A percentile compares a stretch with the other conserved stretches of the same genome.
Evolutionary conservation across 2,113 vertebrate genomes (phyloP).

Genomic region (Rallus limicola): DNA sequence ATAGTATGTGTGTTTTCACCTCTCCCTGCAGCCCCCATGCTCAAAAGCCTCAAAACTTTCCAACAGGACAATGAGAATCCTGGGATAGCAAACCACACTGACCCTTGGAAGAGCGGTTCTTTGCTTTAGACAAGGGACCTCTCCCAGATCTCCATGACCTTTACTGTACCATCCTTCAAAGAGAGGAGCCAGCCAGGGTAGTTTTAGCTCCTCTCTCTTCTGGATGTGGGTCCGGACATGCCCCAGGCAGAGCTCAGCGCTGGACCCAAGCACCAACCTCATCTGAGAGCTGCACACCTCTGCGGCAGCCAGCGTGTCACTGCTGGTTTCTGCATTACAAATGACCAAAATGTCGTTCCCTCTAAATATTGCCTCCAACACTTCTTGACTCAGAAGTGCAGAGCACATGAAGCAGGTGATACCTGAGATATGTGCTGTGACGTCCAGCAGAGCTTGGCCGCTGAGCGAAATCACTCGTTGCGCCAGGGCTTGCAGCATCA

Average conservation of each 20-base stretch:
- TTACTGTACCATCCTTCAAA: background rate
- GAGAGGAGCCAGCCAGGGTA: background rate
- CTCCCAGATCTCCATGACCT: background rate
- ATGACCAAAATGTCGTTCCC: no score
- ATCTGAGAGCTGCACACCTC: background rate
- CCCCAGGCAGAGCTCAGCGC: background rate
- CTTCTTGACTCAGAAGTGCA: no score
- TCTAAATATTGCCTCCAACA: no score
- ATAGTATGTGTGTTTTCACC: background rate
- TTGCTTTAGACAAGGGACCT: background rate
- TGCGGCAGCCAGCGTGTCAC: background rate
- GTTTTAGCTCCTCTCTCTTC: background rate
- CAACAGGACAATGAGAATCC: background rate
- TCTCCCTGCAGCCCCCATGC: rapidly evolving
- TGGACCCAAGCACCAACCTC: rapidly evolving
- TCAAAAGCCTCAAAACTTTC: background rate
- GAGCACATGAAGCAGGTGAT: no score
- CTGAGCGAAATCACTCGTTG: no score
- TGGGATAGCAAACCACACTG: background rate
- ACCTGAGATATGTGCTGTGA: no score
- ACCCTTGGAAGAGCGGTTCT: background rate
- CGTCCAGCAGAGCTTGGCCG: no score
- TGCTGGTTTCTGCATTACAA: no score
- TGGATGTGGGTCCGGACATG: background rate
- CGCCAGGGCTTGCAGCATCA: no score